Conservation (phyloP, 2,888 invertebrate species). For the Linnaemya vulpina region DNA sequence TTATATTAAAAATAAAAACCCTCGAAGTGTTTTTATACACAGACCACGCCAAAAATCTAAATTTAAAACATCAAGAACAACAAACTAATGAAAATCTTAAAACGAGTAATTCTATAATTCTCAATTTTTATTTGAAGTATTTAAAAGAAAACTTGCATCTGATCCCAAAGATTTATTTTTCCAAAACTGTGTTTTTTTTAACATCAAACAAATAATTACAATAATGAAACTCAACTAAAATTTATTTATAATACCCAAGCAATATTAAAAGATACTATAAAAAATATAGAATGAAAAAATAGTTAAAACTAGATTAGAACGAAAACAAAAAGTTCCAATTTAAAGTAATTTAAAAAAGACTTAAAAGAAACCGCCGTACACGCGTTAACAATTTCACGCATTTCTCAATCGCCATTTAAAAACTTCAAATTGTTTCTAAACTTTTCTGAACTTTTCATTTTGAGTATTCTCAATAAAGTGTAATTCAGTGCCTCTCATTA, state of each 20-base stretch:
- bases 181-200: slow-evolving; percentile 67
- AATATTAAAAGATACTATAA: slow-evolving; percentile 59
- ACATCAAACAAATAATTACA: slow-evolving; percentile 62
- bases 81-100: slow-evolving; percentile 59
- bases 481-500: slow-evolving; percentile 71
- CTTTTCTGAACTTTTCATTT: slow-evolving; percentile 58
- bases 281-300: slow-evolving; percentile 26
- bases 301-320: slow-evolving; percentile 55
- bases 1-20: slow-evolving; percentile 59
- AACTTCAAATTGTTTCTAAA: slow-evolving; percentile 53
- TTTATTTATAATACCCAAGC: slow-evolving; percentile 63
- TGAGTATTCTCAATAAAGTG: slow-evolving; percentile 65
- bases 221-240: slow-evolving; percentile 51
- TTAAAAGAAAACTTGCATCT: slow-evolving; percentile 68
- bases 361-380: slow-evolving; percentile 66
- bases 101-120: slow-evolving; percentile 59
- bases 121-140: slow-evolving; percentile 68
- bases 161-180: slow-evolving; percentile 72
- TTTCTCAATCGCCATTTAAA: slow-evolving; percentile 66
- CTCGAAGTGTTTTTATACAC: slow-evolving; percentile 71
- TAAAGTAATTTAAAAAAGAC: slow-evolving; percentile 65
- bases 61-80: slow-evolving; percentile 61
- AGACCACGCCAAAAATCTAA: slow-evolving; percentile 71
- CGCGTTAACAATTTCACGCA: slow-evolving; percentile 69
- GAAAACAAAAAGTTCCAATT: slow-evolving; percentile 68